A percentile compares a stretch with the other conserved stretches of the same genome.
Conservation (phyloP, 2,888 invertebrate species). For the Zele albiditarsus region DNA sequence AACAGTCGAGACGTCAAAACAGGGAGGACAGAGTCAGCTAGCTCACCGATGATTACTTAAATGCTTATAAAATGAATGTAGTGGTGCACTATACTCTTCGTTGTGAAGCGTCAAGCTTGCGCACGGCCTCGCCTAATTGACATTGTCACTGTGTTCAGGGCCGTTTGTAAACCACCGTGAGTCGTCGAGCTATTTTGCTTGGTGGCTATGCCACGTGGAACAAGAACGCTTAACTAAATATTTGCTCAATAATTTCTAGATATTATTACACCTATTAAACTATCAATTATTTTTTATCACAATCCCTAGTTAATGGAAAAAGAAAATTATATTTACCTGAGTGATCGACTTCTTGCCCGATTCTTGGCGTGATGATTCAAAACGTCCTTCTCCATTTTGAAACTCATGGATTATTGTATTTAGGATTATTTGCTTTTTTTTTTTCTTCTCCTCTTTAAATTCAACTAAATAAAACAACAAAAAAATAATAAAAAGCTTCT, state of each 20-base stretch:
- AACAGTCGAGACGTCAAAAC: background rate
- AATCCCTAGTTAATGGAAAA: background rate
- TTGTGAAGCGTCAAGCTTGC: slow-evolving; percentile 38
- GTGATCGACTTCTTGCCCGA: slow-evolving; percentile 38
- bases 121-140: slow-evolving; percentile 62
- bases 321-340: slow-evolving; percentile 32
- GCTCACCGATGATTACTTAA: slow-evolving; percentile 51
- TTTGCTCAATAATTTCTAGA: background rate
- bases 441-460: background rate
- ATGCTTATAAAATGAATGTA: slow-evolving; percentile 49
- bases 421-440: background rate
- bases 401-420: slow-evolving; percentile 1
- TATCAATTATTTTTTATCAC: background rate
- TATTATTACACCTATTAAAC: background rate
- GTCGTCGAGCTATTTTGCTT: slow-evolving; percentile 29
- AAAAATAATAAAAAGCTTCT: background rate
- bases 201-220: slow-evolving; percentile 31
- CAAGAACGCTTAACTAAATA: slow-evolving; percentile 1
- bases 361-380: slow-evolving; percentile 29
- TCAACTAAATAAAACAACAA: background rate
- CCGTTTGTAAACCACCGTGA: slow-evolving; percentile 51
- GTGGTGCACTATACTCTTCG: slow-evolving; percentile 44
- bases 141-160: slow-evolving; percentile 64
- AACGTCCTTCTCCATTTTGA: slow-evolving; percentile 42
- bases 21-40: slow-evolving; percentile 18